Evolutionary conservation across 2,797 vertebrate genomes (phyloP).

Genomic region (Hippoglossus hippoglossus): DNA sequence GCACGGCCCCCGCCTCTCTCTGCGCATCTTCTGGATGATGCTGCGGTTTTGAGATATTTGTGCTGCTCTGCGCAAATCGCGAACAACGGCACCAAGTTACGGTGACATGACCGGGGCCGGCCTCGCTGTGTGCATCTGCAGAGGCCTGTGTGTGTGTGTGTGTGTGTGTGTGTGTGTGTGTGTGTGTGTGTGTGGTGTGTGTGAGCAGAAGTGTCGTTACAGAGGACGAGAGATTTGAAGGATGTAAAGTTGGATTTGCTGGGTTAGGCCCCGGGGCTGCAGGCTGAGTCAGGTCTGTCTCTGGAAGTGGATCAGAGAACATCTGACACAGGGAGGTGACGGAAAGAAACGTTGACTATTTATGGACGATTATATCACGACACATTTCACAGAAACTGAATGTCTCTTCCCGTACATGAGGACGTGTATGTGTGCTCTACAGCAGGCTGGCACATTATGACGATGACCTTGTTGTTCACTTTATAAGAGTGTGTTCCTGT

Average conservation of each 20-base stretch:
- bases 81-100: conserved; percentile 38
- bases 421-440: not conserved
- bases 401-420: no score
- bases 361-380: no score
- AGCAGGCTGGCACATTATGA: no score
- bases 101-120: conserved; percentile 17
- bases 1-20: conserved; percentile 49
- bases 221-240: conserved; percentile 51
- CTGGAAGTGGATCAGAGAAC: conserved; percentile 30
- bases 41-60: conserved; percentile 70
- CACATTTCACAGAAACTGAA: no score
- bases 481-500: not conserved
- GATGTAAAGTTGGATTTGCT: conserved; percentile 58
- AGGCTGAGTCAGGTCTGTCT: conserved; percentile 47
- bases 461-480: conserved; percentile 40
- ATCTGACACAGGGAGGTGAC: conserved; percentile 14
- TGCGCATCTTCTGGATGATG: conserved; percentile 79
- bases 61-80: conserved; percentile 81
- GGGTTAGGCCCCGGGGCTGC: conserved; percentile 58
- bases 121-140: conserved; percentile 32
- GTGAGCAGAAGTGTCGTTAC: conserved; percentile 48
- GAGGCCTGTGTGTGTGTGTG: conserved; percentile 28
- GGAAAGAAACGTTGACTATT: no score
- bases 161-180: conserved; percentile 8
- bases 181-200: conserved; percentile 7